Conservation (phyloP, 2,888 invertebrate genomes). For the Leucania comma region DNA sequence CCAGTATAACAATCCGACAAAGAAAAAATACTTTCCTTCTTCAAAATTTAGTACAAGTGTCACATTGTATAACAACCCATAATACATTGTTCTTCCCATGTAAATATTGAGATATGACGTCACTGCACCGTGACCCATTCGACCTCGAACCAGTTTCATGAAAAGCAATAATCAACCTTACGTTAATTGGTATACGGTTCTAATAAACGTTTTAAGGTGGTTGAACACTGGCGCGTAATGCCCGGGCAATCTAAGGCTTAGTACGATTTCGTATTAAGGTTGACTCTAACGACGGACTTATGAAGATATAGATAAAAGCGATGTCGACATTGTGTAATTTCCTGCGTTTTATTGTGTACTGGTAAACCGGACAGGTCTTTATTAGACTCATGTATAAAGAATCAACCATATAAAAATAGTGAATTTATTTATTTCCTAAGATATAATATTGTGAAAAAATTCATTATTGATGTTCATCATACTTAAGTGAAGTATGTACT, state of each 20-base stretch:
- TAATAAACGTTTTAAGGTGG: slow-evolving; percentile 34
- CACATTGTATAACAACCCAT: slow-evolving; percentile 32
- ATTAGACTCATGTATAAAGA: background rate
- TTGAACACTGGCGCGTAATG: slow-evolving; percentile 35
- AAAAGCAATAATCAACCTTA: slow-evolving; percentile 45
- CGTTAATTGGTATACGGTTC: slow-evolving; percentile 23
- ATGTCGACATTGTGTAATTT: slow-evolving; percentile 43
- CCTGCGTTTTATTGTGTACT: slow-evolving; percentile 15
- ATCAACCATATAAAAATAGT: too few species aligned
- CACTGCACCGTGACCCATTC: slow-evolving; percentile 43
- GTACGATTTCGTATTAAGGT: slow-evolving; percentile 41
- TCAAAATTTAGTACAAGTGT: slow-evolving; percentile 25
- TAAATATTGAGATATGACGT: slow-evolving; percentile 53
- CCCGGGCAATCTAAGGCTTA: slow-evolving; percentile 48
- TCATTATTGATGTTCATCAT: too few species aligned
- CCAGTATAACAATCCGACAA: too few species aligned
- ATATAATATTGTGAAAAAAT: too few species aligned
- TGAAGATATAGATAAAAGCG: slow-evolving; percentile 56
- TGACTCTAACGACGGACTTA: slow-evolving; percentile 47
- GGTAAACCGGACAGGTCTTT: background rate
- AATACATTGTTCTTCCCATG: slow-evolving; percentile 38
- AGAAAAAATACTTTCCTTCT: slow-evolving; percentile 4
- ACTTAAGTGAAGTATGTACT: too few species aligned
- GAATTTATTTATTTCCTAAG: too few species aligned
- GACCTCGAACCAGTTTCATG: slow-evolving; percentile 25